These are phyloP conservation scores for Drosophila rufa DNA, from an alignment of 1,140 invertebrate genomes.

Conservation along the genomic window DNA sequence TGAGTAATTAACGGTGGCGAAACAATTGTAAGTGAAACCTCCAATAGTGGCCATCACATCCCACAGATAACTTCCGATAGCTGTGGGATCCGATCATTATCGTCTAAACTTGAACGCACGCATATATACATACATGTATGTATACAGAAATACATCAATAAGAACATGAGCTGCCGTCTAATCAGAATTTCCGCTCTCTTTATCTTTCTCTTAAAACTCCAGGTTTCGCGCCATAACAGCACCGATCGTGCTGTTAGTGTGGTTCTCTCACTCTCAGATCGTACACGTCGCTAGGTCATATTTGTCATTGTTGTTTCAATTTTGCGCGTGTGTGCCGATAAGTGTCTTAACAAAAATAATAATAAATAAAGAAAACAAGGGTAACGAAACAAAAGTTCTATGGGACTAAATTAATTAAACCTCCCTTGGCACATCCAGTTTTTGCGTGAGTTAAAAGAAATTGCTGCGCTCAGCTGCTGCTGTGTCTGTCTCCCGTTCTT, in stretches of 20 bases:
- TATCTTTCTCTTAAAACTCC: background rate
- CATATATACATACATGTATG: background rate
- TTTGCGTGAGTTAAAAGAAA: slow-evolving; percentile 68
- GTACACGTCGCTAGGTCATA: slow-evolving; percentile 60
- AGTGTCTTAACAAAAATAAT: slow-evolving; percentile 11
- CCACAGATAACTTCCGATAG: slow-evolving; percentile 21
- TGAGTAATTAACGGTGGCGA: slow-evolving; percentile 43
- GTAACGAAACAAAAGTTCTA: slow-evolving; percentile 18
- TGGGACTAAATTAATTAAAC: slow-evolving; percentile 20
- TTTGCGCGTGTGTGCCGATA: slow-evolving; percentile 27
- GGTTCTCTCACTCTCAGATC: slow-evolving; percentile 31
- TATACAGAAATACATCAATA: background rate
- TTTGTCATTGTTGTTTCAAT: slow-evolving; percentile 39
- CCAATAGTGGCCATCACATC: slow-evolving; percentile 17
- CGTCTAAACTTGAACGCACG: slow-evolving; percentile 54
- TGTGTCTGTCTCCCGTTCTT: slow-evolving; percentile 11
- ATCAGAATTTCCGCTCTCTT: background rate
- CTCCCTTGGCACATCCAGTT: slow-evolving; percentile 37
- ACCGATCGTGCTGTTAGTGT: slow-evolving; percentile 31
- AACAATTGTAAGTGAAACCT: slow-evolving; percentile 58
- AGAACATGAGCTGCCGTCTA: background rate
- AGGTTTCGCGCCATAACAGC: slow-evolving; percentile 22
- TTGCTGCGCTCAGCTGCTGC: slow-evolving; percentile 9
- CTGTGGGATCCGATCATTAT: slow-evolving; percentile 28
- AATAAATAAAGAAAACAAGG: slow-evolving; percentile 24